Evolutionary conservation across 2,113 vertebrate genomes (phyloP).

Genomic region (Archilochus colubris): DNA sequence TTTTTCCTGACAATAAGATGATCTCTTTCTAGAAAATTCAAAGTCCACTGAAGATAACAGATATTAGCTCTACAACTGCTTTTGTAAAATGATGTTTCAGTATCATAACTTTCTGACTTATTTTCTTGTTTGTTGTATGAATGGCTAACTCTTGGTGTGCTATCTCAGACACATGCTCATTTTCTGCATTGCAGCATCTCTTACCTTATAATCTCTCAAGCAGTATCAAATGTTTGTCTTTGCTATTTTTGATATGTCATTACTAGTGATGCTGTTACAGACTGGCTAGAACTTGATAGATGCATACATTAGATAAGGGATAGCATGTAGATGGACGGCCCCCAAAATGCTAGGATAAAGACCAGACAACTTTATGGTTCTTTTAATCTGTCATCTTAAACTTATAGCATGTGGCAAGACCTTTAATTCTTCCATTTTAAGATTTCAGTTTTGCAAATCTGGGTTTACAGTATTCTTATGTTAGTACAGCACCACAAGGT

Average conservation of each 20-base stretch:
- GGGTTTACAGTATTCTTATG: background rate
- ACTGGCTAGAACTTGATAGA: background rate
- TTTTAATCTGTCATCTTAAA: background rate
- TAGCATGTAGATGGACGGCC: background rate
- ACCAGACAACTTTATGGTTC: background rate
- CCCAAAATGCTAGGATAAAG: background rate
- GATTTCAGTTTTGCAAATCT: background rate
- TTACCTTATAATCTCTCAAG: background rate
- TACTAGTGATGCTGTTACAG: background rate
- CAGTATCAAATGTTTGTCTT: background rate
- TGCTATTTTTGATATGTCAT: background rate
- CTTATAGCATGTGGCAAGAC: background rate
- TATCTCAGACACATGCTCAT: background rate
- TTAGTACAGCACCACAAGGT: background rate
- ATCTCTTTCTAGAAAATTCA: background rate
- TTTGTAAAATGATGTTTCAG: background rate
- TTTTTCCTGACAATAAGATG: background rate
- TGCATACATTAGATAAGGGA: background rate
- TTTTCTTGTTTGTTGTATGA: background rate
- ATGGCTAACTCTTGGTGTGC: background rate
- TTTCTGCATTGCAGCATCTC: background rate
- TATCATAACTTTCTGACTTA: background rate
- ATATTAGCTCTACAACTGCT: background rate
- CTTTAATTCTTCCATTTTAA: background rate
- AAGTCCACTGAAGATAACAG: background rate